Evolutionary conservation across 2,113 vertebrate genomes (phyloP), one percentile per base, ranked within the genome.

Genomic region (Capreolus pygargus): DNA sequence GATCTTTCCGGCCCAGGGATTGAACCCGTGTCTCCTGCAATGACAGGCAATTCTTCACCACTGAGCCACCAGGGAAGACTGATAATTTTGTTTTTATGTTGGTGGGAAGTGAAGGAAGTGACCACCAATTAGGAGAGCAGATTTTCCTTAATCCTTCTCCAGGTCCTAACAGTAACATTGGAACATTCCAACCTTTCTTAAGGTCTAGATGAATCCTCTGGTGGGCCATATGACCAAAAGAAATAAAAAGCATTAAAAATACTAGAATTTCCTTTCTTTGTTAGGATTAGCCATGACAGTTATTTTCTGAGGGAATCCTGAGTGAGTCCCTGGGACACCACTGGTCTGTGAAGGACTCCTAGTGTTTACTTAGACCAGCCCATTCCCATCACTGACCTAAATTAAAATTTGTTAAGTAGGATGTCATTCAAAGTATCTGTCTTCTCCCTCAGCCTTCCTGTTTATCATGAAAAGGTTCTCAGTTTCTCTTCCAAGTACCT

Each of bases 141-240:
- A 82, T 89, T 97, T 78, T 58, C 25, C 47, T 52, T 90, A 89
- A 90, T 25, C n/a, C 21, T 91, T 95, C 28, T 60, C 47, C 57
- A 76, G 3, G 64, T 97, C 11, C 36, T 87, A 54, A 84, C 55
- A 93, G 86, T 89, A 89, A 74, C 58, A 54, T n/a, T n/a, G 67
- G 58, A 88, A 96, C 17, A 81, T 97, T 81, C 33, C 83, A 82
- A 47, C 45, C 50, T 94, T 43, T 87, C 90, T 95, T 93, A 58
- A 61, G n/a, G 19, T 94, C 82, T 95, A 43, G 50, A n/a, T 79
- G 82, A 86, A 67, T 74, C 23, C 19, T 61, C n/a, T 76, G 30
- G 57, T 94, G 33, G 95, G 76, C 45, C 39, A 50, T 84, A 14
- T 57, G 43, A 85, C 55, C n/a, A 60, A 81, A 93, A 87, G 14